Base-by-base conservation (phyloP, 2,797 vertebrate genomes). In the Meda fulgida region DNA sequence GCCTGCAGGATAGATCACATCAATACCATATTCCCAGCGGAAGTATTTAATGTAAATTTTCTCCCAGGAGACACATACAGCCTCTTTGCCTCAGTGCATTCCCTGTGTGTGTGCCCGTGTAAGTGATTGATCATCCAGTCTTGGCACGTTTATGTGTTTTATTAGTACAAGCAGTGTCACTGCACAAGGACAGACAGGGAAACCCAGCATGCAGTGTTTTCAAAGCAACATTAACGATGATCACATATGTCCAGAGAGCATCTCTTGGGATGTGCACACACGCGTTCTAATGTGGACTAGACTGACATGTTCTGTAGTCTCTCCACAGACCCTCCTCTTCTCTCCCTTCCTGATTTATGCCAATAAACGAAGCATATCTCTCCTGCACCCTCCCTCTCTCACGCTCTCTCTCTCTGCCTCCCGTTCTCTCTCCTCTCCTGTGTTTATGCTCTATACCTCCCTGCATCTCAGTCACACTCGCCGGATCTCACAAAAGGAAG, bases 261-360 rank as follows among this genome's bases (percentile, higher is more conserved):
- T 60, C 53, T 81, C 58, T 66, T 65, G 26, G 21, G 48, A 85
- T 58, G 10, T 48, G 78, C 19, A 85, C 46, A 78, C 26, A 48
- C 9, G 38, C 14, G 3, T 65, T 79, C 6, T 46, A 66, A 88
- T 83, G 86, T 89, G 88, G 81, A 78, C 73, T 48, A 78, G 85
- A 85, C 86, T 89, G 82, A 86, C 84, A 89, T 81, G 55, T 65
- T 46, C 60, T 79, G 40, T 83, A 72, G 81, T 80, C 71, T 86
- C 73, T 83, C 55, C 83, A 84, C 53, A 84, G 82, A 88, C 85
- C 89, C 90, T 87, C 90, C 89, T 89, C 85, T 87, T 82, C 82
- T 89, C 87, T 89, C 84, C 88, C 73, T 83, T 85, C 75, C 84
- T 90, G 89, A 91, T 90, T 89, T 89, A 92, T 91, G 87, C 86